These are phyloP conservation scores for Chymomyza costata DNA, from an alignment of 1,140 invertebrate species.

Conservation along the genomic window DNA sequence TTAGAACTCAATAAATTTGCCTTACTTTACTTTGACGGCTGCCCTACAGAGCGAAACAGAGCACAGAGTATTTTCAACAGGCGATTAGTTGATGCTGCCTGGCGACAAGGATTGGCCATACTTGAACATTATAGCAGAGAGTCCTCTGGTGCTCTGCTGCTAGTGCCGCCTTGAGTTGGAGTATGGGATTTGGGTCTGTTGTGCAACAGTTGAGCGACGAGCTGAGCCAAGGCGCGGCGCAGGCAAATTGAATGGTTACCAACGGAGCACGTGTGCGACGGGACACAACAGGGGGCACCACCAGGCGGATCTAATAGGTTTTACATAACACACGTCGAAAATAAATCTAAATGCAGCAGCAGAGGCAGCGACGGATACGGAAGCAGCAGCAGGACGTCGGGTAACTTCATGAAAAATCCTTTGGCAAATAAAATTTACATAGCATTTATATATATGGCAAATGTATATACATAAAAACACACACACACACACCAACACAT, in stretches of 20 bases:
- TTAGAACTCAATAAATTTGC: slow-evolving; percentile 71
- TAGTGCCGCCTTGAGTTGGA: not conserved
- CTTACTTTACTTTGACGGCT: slow-evolving; percentile 47
- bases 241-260: slow-evolving; percentile 29
- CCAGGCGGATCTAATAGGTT: slow-evolving; percentile 50
- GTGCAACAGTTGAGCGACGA: slow-evolving; percentile 56
- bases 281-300: slow-evolving; percentile 1
- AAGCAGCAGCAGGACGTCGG: slow-evolving; percentile 20
- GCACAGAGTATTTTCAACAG: slow-evolving; percentile 46
- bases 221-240: too few species aligned
- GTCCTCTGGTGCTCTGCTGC: not conserved
- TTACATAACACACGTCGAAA: slow-evolving; percentile 52
- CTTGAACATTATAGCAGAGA: too few species aligned
- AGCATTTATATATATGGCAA: too few species aligned
- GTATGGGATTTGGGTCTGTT: slow-evolving; percentile 2
- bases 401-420: slow-evolving; percentile 67
- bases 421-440: slow-evolving; percentile 70
- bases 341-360: slow-evolving; percentile 55
- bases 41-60: slow-evolving; percentile 23
- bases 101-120: not conserved
- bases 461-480: slow-evolving; percentile 20
- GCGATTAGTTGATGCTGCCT: slow-evolving; percentile 61
- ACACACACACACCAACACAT: slow-evolving; percentile 15
- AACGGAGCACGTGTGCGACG: slow-evolving; percentile 18
- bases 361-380: slow-evolving; percentile 3